Evolutionary conservation across 2,113 vertebrate species (phyloP).

Genomic region (Bombycilla garrulus): DNA sequence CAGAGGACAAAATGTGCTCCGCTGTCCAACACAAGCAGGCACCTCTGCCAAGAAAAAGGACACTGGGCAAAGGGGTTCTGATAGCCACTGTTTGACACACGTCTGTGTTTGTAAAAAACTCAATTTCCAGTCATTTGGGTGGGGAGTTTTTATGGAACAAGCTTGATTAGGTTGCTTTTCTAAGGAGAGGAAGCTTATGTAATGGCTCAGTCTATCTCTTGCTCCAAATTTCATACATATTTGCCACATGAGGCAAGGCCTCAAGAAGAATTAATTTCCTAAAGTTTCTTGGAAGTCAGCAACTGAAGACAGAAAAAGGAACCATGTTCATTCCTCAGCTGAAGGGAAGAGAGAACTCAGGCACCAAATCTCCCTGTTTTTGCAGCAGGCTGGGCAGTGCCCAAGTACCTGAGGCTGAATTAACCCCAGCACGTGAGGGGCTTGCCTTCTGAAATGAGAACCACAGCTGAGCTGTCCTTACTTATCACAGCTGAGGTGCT

Average conservation of each 20-base stretch:
- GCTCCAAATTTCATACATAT: constrained; percentile 7
- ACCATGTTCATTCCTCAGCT: neutral
- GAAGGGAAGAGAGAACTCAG: neutral
- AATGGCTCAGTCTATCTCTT: neutral
- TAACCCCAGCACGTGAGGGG: neutral
- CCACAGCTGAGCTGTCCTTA: neutral
- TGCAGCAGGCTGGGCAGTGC: neutral
- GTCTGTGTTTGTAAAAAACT: neutral
- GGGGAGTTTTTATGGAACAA: neutral
- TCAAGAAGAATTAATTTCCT: neutral
- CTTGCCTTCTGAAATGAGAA: neutral
- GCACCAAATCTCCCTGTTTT: neutral
- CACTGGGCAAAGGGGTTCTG: neutral
- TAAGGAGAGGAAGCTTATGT: constrained; percentile 11
- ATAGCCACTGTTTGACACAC: neutral
- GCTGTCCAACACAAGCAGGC: neutral
- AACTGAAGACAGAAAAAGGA: neutral
- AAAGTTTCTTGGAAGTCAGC: neutral
- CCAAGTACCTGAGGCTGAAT: neutral
- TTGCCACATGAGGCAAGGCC: neutral
- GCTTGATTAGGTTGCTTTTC: constrained; percentile 25
- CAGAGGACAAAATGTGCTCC: neutral
- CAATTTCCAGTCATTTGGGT: neutral
- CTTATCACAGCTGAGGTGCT: neutral
- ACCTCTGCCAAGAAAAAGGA: neutral